Conservation (phyloP, 1,140 invertebrate species). For the Drosophila sturtevanti region DNA sequence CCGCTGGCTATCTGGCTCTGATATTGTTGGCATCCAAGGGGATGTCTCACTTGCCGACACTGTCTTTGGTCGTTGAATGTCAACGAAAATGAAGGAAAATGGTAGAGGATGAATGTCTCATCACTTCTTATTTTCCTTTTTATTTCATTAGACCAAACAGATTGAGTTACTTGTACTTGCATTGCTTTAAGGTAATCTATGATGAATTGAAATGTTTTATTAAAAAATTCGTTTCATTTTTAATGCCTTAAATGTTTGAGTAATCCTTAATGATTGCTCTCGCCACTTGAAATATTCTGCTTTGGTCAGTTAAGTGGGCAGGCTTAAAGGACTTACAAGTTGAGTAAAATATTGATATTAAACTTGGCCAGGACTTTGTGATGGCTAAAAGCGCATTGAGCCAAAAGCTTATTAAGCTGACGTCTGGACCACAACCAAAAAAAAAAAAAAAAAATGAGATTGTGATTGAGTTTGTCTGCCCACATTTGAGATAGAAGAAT, state of each 20-base stretch:
- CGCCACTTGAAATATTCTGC: conserved; percentile 6
- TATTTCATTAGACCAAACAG: background rate
- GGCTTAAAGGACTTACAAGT: conserved; percentile 2
- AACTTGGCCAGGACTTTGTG: conserved; percentile 19
- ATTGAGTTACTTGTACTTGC: background rate
- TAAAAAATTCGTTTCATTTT: conserved; percentile 2
- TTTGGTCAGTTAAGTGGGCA: conserved; percentile 6
- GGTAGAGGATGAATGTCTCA: background rate
- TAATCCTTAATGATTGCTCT: conserved; percentile 5
- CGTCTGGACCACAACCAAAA: conserved; percentile 2
- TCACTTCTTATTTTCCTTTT: background rate
- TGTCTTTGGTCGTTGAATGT: background rate
- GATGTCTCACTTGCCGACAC: background rate
- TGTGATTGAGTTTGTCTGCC: background rate
- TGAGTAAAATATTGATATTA: conserved; percentile 19
- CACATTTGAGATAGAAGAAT: background rate
- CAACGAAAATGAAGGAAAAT: background rate
- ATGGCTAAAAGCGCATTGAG: conserved; percentile 17
- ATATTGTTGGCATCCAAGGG: background rate
- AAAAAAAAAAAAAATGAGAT: background rate
- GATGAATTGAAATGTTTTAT: conserved; percentile 3
- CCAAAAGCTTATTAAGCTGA: conserved; percentile 13
- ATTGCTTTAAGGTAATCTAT: background rate
- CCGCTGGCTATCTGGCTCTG: background rate
- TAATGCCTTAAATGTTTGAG: conserved; percentile 3